phyloP scores from a whole-genome alignment of 1,140 invertebrate species.

The Grapholita molesta region DNA sequence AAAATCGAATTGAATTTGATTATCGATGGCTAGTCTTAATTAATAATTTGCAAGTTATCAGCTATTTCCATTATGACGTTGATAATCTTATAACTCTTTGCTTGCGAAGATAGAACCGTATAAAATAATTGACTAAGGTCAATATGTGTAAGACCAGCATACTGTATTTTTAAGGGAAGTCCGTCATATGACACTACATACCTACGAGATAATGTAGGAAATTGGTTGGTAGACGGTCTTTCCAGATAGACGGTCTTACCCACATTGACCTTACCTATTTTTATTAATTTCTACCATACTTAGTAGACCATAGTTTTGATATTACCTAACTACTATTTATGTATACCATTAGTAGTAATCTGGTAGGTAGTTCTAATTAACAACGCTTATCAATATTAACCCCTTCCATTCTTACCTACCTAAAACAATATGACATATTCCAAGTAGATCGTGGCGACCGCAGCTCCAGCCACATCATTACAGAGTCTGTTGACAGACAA shows the following conservation, averaged over 20 bases:
- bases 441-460: conserved; percentile 18
- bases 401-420: neutral
- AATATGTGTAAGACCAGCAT: no score
- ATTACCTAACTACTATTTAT: no score
- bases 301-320: no score
- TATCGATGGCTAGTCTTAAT: conserved; percentile 7
- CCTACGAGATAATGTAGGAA: no score
- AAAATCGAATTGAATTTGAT: conserved; percentile 12
- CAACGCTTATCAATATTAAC: neutral
- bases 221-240: no score
- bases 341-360: neutral
- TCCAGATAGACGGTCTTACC: no score
- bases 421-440: conserved; percentile 1
- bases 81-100: neutral
- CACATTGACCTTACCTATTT: no score
- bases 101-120: neutral
- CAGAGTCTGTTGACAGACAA: conserved; percentile 69
- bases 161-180: no score
- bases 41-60: conserved; percentile 11
- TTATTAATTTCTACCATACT: no score
- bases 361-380: neutral
- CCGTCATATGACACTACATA: no score
- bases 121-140: no score
- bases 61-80: neutral
- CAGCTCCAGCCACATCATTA: conserved; percentile 52